Evolutionary conservation across 2,113 vertebrate genomes (phyloP), one percentile per base, ranked within the genome.

Genomic region (Cyrtonyx montezumae): DNA sequence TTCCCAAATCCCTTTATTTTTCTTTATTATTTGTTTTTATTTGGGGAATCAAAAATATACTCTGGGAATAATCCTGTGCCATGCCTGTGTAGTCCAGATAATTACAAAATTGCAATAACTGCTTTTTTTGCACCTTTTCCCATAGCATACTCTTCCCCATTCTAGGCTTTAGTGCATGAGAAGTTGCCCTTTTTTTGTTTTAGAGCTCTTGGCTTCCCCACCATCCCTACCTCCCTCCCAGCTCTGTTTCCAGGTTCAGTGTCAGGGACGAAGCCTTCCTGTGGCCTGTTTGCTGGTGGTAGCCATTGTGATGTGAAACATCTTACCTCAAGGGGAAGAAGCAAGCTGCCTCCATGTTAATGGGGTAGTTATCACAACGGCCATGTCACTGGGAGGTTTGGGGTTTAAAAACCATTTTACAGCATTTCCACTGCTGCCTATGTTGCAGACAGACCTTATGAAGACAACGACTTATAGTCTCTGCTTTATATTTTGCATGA

Each of bases 151-250:
- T 89, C 9, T 83, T 79, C 42, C 34, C 45, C 22, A 69, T 79
- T 49, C 49, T 25, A 69, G 49, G 53, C 83, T 90, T 79, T 55
- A 83, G 7, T 77, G 75, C 62, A 88, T 67, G 76, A 93, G 22
- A 90, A 68, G 3, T 63, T 79, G 59, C 49, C 79, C 32, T 1
- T 30, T 61, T 58, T 36, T 67, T 4, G 40, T 85, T 87, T 62
- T 55, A 48, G 34, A 77, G 48, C 40, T 87, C 61, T 62, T n/a
- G 13, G 59, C 9, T 59, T 84, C 7, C 25, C 61, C 37, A 18
- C 8, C 42, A 73, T 8, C 14, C 46, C 11, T 11, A 3, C 25
- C 42, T 17, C 9, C 23, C 4, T 4, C 45, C 70, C 58, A 59
- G 49, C 56, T 30, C 85, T 14, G 14, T 34, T 76, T 90, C 32